Base-by-base conservation (phyloP, 2,797 vertebrate genomes). In the Trematomus bernacchii region DNA sequence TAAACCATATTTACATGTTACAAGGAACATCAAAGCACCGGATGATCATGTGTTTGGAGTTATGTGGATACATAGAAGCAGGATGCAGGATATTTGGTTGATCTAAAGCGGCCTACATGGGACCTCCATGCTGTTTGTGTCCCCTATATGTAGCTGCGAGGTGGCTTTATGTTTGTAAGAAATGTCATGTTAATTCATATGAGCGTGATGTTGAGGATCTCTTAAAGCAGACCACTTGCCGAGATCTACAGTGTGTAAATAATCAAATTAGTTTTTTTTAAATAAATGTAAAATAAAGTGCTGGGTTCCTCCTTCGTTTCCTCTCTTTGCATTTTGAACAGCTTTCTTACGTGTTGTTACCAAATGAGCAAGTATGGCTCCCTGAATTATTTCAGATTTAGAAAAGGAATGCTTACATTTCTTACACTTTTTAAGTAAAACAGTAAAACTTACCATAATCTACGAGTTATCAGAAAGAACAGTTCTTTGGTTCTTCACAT, bases 401-500 rank as follows among this genome's bases (percentile, higher is more conserved):
- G 23, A 80, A 62, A 80, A 79, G 30, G 66, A 87, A 83, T 76
- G 69, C 37, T 74, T 71, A 30, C 23, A 46, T 74, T 66, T 63
- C 23, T 43, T 46, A 72, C 30, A 84, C 52, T 75, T 73, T 77
- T 73, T 9, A 88, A 70, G 85, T 75, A 74, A 66, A 71, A 79
- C 53, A 76, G 58, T 53, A 66, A 76, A 69, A 73, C 7, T 1
- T 61, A 46, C 51, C 44, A 37, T 76, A 21, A 50, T 80, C 59
- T 70, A 64, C 57, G 63, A 82, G 53, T 83, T 66, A 73, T 61
- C 52, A 83, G 86, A 90, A 82, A 91, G 79, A 89, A 85, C 70
- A 79, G 60, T 72, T 95, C 92, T 95, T 95, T 95, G 94, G 94
- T 94, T 94, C 87, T 86, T 94, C 84, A 88, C 83, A 73, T 92